A percentile compares a stretch with the other conserved stretches of the same genome.
Conservation (phyloP, 2,888 invertebrate species). For the Aphidoletes aphidimyza region DNA sequence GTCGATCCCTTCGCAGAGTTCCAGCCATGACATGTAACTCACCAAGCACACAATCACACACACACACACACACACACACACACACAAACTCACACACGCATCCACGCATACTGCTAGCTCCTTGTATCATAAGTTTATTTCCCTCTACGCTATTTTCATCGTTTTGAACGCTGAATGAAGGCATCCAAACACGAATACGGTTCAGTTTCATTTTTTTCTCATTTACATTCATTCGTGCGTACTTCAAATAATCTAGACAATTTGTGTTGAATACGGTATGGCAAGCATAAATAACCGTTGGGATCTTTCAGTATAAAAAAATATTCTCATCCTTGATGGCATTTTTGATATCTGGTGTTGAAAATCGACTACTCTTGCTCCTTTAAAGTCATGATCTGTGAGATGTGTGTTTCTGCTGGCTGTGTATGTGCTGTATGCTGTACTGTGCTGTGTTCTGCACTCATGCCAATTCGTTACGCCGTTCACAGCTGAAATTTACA, state of each 20-base stretch:
- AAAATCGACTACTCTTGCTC: conserved; percentile 15
- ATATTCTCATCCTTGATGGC: conserved; percentile 33
- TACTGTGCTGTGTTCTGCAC: neutral
- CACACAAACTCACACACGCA: too few relatives aligned
- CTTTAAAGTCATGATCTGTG: too few relatives aligned
- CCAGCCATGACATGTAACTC: neutral
- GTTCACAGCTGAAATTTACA: conserved; percentile 42
- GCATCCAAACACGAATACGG: neutral
- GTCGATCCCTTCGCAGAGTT: conserved; percentile 26
- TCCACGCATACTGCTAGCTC: too few relatives aligned
- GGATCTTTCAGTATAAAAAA: conserved; percentile 37
- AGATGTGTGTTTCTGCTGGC: too few relatives aligned
- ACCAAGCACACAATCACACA: neutral
- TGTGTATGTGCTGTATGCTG: neutral
- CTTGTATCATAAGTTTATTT: conserved; percentile 14
- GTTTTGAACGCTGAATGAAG: neutral
- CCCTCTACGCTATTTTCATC: neutral
- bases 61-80: too few relatives aligned
- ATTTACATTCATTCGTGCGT: conserved; percentile 46
- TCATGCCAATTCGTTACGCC: conserved; percentile 13
- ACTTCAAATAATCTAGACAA: conserved; percentile 22
- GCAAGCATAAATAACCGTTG: conserved; percentile 51
- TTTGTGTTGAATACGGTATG: conserved; percentile 32
- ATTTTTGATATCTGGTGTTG: conserved; percentile 43
- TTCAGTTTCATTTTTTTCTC: conserved; percentile 31